Conservation (phyloP, 2,888 invertebrate genomes). For the Pedicia rivosa region DNA sequence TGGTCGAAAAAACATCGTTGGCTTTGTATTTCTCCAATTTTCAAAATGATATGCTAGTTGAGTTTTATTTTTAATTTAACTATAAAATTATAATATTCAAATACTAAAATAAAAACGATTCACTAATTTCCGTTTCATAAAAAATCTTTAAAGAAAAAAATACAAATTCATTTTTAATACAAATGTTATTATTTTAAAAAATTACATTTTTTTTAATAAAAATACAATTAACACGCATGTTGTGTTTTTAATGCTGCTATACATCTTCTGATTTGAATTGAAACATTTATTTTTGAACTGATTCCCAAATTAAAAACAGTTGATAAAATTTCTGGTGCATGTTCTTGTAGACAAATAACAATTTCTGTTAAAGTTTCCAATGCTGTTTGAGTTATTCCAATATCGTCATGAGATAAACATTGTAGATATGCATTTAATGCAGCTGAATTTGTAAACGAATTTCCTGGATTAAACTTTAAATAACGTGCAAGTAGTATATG, state of each 20-base stretch:
- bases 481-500: constrained; percentile 55
- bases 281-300: constrained; percentile 59
- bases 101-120: no score
- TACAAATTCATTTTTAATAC: no score
- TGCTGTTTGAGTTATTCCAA: constrained; percentile 61
- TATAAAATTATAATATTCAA: no score
- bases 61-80: no score
- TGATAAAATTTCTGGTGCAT: constrained; percentile 59
- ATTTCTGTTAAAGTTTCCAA: constrained; percentile 74
- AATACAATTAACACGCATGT: constrained; percentile 61
- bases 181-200: no score
- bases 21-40: no score
- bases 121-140: no score
- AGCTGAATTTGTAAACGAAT: constrained; percentile 34
- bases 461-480: constrained; percentile 47
- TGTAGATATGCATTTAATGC: constrained; percentile 64
- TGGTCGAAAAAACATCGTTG: no score
- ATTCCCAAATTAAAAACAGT: constrained; percentile 73
- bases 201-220: no score
- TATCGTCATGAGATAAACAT: constrained; percentile 63
- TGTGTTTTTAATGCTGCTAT: constrained; percentile 69
- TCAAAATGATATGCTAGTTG: no score
- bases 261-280: constrained; percentile 59
- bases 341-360: constrained; percentile 69
- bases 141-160: no score